Evolutionary conservation across 2,888 invertebrate species (phyloP), one percentile per base, ranked within the genome.

Genomic region (Nephrotoma appendiculata): DNA sequence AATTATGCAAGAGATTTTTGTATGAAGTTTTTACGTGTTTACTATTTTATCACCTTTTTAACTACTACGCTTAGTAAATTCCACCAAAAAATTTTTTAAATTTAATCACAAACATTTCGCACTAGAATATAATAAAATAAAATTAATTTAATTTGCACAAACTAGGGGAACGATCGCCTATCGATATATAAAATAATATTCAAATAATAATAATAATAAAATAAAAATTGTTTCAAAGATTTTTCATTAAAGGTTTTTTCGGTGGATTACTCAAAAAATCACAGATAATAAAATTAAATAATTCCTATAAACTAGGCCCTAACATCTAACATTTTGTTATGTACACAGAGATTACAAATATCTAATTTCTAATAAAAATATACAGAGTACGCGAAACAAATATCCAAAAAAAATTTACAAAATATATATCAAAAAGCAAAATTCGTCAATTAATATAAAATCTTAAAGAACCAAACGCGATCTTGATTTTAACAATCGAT

Each of bases 391-490:
- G 71, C 71, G 71, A 31, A 31, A 71, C 71, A 71, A 71, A 31
- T 31, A 71, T 71, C 71, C 71, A 71, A 71, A 71, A 71, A 71
- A 71, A 7, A 9, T 71, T 31, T 71, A 71, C 19, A 71, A 71
- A 57, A 57, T 19, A 57, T 71, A 31, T 31, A 31, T 31, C 31
- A 71, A 71, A 31, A 71, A 71, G 0, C n/a, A 52, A 15, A 52
- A 71, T 15, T 52, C 15, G 52, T 52, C 52, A 71, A 71, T n/a
- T 31, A 31, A 6, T 19, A 2, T 31, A 19, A 71, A 71, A 71
- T 71, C 9, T 89, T 90, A 92, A 87, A 92, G 88, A 89, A 91
- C 90, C 45, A 92, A 89, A 83, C 92, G 90, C 42, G 91, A 91
- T 86, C 91, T 90, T 45, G 91, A 91, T 88, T 92, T 92, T 88